Evolutionary conservation across 2,797 vertebrate genomes (phyloP).

Genomic region (Sebastes matsubarae): DNA sequence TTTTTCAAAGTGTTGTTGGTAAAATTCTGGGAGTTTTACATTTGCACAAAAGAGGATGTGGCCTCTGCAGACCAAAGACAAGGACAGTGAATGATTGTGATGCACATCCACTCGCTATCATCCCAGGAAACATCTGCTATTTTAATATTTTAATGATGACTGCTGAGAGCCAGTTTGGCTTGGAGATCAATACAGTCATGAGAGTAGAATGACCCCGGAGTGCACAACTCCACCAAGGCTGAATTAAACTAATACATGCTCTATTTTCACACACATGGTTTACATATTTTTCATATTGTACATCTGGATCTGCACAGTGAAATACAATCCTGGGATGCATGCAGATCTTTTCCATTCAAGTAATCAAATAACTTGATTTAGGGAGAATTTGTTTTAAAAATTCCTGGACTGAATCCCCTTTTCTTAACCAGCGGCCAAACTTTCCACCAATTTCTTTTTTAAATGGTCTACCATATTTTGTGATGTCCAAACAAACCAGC

Average conservation of each 20-base stretch:
- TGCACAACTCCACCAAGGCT: neutral
- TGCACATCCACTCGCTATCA: neutral
- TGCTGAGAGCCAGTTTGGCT: neutral
- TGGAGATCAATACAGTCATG: neutral
- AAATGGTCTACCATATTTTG: accelerated
- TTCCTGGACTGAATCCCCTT: neutral
- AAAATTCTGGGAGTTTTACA: neutral
- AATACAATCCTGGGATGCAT: neutral
- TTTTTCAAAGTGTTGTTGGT: neutral
- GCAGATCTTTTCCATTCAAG: neutral
- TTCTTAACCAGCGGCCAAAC: no score
- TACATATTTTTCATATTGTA: neutral
- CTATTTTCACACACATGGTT: neutral
- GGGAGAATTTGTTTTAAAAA: neutral
- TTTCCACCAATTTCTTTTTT: accelerated
- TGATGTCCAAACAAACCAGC: no score
- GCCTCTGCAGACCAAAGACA: neutral
- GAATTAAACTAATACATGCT: neutral
- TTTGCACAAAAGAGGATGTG: neutral
- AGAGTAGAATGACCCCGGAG: neutral
- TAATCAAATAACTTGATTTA: neutral
- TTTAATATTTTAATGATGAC: neutral
- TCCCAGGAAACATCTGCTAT: neutral
- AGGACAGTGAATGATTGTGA: neutral
- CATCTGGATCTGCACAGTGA: neutral